A percentile compares a stretch with the other conserved stretches of the same genome.
Evolutionary conservation across 2,797 vertebrate species (phyloP).

Genomic region (Hipposideros larvatus): DNA sequence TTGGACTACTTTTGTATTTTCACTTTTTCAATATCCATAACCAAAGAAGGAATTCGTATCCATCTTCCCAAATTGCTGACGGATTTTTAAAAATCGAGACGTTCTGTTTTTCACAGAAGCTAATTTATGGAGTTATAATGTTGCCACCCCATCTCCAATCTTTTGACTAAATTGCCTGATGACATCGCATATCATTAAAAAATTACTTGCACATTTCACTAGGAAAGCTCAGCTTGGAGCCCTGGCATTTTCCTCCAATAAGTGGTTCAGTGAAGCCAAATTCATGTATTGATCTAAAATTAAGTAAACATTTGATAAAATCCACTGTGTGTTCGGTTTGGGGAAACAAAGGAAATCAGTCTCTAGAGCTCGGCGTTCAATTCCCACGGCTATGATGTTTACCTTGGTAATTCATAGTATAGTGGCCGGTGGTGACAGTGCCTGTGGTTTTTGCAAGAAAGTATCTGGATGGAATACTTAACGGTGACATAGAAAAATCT

Average conservation of each 20-base stretch:
- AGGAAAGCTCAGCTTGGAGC: conserved; percentile 67
- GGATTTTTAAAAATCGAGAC: neutral
- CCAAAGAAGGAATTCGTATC: neutral
- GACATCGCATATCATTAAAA: conserved; percentile 75
- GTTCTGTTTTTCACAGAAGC: neutral
- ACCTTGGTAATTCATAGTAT: neutral
- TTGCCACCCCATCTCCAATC: conserved; percentile 14
- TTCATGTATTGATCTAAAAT: conserved; percentile 22
- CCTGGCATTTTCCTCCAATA: conserved; percentile 66
- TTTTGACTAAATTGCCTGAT: conserved; percentile 73
- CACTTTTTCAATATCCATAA: neutral
- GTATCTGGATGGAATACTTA: neutral
- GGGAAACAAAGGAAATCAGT: neutral
- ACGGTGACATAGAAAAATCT: neutral
- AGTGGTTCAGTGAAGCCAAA: conserved; percentile 40
- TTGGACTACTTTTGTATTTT: neutral
- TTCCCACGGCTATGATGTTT: neutral
- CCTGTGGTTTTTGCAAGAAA: neutral
- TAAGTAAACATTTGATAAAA: conserved; percentile 58
- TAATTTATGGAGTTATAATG: neutral
- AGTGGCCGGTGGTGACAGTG: neutral
- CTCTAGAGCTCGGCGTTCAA: neutral
- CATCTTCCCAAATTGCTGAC: neutral
- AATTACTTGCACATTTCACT: conserved; percentile 82
- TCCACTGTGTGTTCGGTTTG: neutral